A percentile compares a stretch with the other conserved stretches of the same genome.
Conservation (phyloP, 2,797 vertebrate genomes). For the Benthosema pterotum region DNA sequence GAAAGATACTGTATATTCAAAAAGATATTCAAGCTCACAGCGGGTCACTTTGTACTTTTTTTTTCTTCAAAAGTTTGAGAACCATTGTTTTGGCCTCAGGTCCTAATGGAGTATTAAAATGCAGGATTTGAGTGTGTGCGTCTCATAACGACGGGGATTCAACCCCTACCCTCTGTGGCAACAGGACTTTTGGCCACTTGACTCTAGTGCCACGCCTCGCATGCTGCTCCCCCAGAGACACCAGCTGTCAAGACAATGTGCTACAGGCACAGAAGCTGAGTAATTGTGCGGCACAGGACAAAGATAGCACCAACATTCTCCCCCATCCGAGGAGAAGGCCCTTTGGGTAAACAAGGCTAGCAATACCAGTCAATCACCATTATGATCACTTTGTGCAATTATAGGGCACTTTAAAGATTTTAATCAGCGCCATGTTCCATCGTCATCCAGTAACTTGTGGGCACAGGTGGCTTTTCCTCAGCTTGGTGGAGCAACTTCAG, state of each 20-base stretch:
- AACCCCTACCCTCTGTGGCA: background rate
- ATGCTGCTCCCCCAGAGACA: constrained; percentile 36
- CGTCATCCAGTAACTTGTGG: background rate
- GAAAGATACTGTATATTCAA: too few relatives aligned
- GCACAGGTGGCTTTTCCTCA: too few relatives aligned
- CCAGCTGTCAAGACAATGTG: constrained; percentile 40
- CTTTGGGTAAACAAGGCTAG: constrained; percentile 40
- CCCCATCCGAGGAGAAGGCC: constrained; percentile 22
- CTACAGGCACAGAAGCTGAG: constrained; percentile 35
- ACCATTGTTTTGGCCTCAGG: too few relatives aligned
- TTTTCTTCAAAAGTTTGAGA: too few relatives aligned
- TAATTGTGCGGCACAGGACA: constrained; percentile 39
- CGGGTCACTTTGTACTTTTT: too few relatives aligned
- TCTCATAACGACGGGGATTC: too few relatives aligned
- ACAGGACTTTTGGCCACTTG: constrained; percentile 15
- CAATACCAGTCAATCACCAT: background rate
- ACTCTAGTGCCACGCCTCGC: constrained; percentile 19
- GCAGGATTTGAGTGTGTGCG: too few relatives aligned
- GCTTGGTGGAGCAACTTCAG: constrained; percentile 12
- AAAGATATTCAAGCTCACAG: too few relatives aligned
- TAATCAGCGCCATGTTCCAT: background rate
- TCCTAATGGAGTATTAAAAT: too few relatives aligned
- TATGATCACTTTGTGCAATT: constrained; percentile 25
- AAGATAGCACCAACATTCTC: constrained; percentile 23
- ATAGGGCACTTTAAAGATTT: background rate